Percentiles rank a stretch among this genome's conserved stretches.
Conservation (phyloP, 1,140 invertebrate genomes). For the Parasteatoda tepidariorum region DNA sequence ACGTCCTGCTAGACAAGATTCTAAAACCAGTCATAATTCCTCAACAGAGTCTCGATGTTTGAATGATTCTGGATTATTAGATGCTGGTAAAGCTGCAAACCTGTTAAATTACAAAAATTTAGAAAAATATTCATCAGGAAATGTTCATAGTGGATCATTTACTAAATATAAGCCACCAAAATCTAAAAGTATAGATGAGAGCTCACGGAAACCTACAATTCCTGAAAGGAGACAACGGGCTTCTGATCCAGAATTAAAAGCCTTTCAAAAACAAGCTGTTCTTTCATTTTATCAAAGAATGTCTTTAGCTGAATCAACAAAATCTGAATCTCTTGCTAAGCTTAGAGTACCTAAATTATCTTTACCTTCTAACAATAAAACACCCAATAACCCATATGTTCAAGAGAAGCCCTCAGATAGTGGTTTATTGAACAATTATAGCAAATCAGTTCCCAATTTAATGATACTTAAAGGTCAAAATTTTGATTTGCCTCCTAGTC, state of each 20-base stretch:
- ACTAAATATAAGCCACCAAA: conserved; percentile 30
- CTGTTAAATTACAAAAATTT: conserved; percentile 38
- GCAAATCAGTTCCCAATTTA: conserved; percentile 55
- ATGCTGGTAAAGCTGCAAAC: conserved; percentile 46
- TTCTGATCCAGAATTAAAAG: conserved; percentile 82
- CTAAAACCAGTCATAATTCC: conserved; percentile 38
- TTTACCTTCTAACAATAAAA: conserved; percentile 20
- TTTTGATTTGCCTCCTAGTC: conserved; percentile 48
- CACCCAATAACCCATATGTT: background rate
- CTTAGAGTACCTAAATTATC: conserved; percentile 34
- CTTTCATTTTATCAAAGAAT: conserved; percentile 78
- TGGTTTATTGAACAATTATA: conserved; percentile 33
- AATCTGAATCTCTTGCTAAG: conserved; percentile 17
- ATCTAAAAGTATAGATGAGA: conserved; percentile 52
- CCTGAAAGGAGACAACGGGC: conserved; percentile 80
- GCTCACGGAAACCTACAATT: conserved; percentile 64
- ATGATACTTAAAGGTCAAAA: conserved; percentile 47
- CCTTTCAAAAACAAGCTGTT: conserved; percentile 87
- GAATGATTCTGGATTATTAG: conserved; percentile 49
- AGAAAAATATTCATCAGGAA: background rate
- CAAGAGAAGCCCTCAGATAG: conserved; percentile 9
- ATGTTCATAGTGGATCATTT: background rate
- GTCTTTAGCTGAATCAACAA: conserved; percentile 52
- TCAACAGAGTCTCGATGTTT: conserved; percentile 30
- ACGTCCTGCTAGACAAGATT: conserved; percentile 38